Conservation (phyloP, 2,113 vertebrate genomes). For the Gallinago paraguaiae region DNA sequence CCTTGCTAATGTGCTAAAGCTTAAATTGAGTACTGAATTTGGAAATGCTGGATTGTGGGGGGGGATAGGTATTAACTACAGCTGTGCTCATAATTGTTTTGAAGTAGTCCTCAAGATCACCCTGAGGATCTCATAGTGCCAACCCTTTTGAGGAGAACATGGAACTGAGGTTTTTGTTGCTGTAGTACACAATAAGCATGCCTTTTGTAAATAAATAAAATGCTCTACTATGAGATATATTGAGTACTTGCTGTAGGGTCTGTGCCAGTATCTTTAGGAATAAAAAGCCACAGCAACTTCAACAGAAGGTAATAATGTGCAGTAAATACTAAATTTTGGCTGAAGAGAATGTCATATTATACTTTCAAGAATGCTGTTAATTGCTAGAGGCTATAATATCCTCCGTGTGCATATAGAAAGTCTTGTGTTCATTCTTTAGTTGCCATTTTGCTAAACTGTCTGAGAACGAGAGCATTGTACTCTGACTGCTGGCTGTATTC, state of each 20-base stretch:
- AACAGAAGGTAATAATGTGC: background rate
- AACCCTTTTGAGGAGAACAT: background rate
- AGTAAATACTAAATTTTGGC: background rate
- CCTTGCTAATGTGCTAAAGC: background rate
- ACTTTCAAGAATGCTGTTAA: background rate
- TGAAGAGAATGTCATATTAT: background rate
- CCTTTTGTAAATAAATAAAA: background rate
- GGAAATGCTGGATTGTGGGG: background rate
- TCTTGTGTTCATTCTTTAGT: background rate
- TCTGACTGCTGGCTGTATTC: background rate
- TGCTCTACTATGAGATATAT: background rate
- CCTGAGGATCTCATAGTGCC: background rate
- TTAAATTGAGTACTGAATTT: background rate
- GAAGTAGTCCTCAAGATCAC: background rate
- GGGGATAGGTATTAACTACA: background rate
- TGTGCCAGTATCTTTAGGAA: background rate
- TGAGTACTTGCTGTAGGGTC: background rate
- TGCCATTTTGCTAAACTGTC: background rate
- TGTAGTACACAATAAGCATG: background rate
- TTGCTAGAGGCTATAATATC: background rate
- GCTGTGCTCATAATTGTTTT: rapidly evolving
- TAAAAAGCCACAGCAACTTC: rapidly evolving
- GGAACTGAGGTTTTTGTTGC: background rate
- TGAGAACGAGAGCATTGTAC: background rate
- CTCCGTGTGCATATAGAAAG: background rate